A percentile compares a stretch with the other conserved stretches of the same genome.
These are phyloP conservation scores for Aporrectodea caliginosa DNA, from an alignment of 1,140 invertebrate species.

Conservation along the genomic window DNA sequence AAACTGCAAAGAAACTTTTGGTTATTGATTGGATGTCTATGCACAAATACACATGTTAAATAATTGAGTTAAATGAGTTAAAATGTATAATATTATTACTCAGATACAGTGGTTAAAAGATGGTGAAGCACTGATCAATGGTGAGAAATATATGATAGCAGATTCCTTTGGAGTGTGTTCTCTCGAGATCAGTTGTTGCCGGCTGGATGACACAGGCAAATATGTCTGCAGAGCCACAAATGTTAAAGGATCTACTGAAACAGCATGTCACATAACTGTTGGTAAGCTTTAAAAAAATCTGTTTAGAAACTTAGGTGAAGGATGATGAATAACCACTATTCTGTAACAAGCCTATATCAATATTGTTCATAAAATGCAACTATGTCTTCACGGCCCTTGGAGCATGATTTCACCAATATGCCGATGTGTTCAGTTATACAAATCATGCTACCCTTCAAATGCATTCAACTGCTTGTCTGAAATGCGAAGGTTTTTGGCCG, in stretches of 20 bases:
- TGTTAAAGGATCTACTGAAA: slow-evolving; percentile 86
- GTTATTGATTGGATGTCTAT: too few species aligned
- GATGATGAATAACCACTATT: too few species aligned
- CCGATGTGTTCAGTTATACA: not conserved
- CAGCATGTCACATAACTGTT: slow-evolving; percentile 89
- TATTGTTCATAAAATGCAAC: not conserved
- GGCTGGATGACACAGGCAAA: slow-evolving; percentile 89
- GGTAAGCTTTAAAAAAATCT: slow-evolving; percentile 74
- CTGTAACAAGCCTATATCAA: not conserved
- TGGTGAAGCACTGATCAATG: slow-evolving; percentile 77
- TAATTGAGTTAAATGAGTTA: too few species aligned
- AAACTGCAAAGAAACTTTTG: too few species aligned
- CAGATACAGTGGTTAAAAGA: slow-evolving; percentile 86
- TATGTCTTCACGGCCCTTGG: not conserved
- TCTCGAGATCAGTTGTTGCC: slow-evolving; percentile 91
- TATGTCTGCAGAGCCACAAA: slow-evolving; percentile 91
- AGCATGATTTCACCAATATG: not conserved
- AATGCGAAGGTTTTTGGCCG: too few species aligned
- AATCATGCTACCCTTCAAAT: not conserved
- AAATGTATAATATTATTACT: too few species aligned
- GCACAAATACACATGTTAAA: too few species aligned
- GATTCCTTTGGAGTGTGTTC: slow-evolving; percentile 79
- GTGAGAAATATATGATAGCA: slow-evolving; percentile 62
- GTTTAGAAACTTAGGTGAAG: not conserved
- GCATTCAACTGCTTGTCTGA: not conserved